These are phyloP conservation scores for Diglossa cyanea DNA, from an alignment of 2,797 vertebrate species.

Conservation along the genomic window DNA sequence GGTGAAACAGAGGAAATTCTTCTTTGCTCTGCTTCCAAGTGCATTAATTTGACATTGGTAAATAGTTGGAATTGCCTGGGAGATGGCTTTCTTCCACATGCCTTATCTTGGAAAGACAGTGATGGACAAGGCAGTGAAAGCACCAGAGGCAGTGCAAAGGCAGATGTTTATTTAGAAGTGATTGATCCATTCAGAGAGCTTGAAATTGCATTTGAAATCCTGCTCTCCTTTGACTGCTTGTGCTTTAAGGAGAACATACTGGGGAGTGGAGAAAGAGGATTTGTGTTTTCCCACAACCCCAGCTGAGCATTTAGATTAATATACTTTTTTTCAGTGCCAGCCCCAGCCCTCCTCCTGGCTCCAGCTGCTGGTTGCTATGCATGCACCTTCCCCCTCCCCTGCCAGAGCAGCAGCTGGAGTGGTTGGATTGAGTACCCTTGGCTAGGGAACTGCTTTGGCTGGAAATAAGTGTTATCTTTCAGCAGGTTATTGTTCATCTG, in stretches of 20 bases:
- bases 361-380: slow-evolving; percentile 12
- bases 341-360: neutral
- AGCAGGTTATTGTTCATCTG: neutral
- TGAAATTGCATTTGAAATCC: slow-evolving; percentile 52
- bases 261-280: slow-evolving; percentile 13
- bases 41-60: slow-evolving; percentile 61
- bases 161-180: slow-evolving; percentile 60
- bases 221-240: slow-evolving; percentile 27
- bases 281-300: slow-evolving; percentile 35
- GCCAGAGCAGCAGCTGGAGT: neutral
- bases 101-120: slow-evolving; percentile 61
- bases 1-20: slow-evolving; percentile 33
- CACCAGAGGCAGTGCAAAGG: slow-evolving; percentile 46
- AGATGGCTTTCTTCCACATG: slow-evolving; percentile 59
- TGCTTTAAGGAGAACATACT: slow-evolving; percentile 11
- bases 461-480: neutral
- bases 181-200: slow-evolving; percentile 57
- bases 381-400: neutral
- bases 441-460: neutral
- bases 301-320: slow-evolving; percentile 24
- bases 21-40: slow-evolving; percentile 53
- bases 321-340: neutral
- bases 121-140: slow-evolving; percentile 61
- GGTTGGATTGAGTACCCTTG: neutral
- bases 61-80: slow-evolving; percentile 53